Percentiles rank a stretch among this genome's conserved stretches.
phyloP scores from a whole-genome alignment of 2,797 vertebrate species.

The Novumbra hubbsi region DNA sequence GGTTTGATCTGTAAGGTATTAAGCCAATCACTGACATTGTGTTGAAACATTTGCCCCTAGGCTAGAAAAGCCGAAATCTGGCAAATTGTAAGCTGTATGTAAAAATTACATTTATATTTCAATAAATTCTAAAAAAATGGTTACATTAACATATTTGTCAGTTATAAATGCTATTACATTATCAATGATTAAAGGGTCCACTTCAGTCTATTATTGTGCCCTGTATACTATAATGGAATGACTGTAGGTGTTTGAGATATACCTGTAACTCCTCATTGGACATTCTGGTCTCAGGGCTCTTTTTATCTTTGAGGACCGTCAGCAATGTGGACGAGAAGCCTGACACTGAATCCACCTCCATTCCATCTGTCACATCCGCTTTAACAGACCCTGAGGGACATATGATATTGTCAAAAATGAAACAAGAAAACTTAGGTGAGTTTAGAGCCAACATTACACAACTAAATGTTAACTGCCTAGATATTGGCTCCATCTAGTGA shows the following conservation, averaged over 20 bases:
- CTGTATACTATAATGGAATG: background rate
- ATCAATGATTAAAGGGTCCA: background rate
- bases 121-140: too few relatives aligned
- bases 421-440: background rate
- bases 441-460: background rate
- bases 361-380: conserved; percentile 59
- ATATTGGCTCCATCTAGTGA: conserved; percentile 69
- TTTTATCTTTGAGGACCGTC: conserved; percentile 79
- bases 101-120: too few relatives aligned
- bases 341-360: conserved; percentile 66
- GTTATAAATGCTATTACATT: too few relatives aligned
- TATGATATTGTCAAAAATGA: conserved; percentile 6
- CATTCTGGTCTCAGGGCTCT: conserved; percentile 85
- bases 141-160: too few relatives aligned
- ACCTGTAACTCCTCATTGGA: conserved; percentile 90
- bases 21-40: too few relatives aligned
- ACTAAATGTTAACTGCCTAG: conserved; percentile 28
- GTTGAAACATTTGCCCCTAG: too few relatives aligned
- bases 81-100: too few relatives aligned
- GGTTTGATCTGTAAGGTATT: too few relatives aligned
- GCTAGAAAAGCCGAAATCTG: too few relatives aligned
- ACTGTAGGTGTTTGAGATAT: conserved; percentile 8
- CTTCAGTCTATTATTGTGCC: background rate
- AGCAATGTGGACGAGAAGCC: conserved; percentile 69
- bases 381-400: conserved; percentile 38